These are phyloP conservation scores for Redunca redunca DNA, from an alignment of 2,113 vertebrate genomes.

Conservation along the genomic window DNA sequence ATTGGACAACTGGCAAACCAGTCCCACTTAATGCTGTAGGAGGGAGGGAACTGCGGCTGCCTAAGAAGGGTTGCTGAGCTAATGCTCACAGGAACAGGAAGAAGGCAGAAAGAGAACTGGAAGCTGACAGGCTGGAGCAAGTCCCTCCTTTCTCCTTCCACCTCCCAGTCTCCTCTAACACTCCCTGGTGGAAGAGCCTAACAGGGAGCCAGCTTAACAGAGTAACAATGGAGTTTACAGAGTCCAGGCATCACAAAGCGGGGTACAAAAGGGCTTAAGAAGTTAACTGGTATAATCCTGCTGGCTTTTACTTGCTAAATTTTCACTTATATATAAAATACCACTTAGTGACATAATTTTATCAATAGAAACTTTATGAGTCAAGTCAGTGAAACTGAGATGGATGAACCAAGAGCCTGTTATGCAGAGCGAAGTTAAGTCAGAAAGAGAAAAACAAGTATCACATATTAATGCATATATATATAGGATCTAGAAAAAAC, in stretches of 20 bases:
- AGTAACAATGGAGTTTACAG: neutral
- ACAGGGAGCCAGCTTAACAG: neutral
- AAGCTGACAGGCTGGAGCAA: neutral
- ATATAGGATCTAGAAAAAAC: neutral
- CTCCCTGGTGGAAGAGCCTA: neutral
- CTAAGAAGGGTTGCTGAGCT: neutral
- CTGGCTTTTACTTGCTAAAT: neutral
- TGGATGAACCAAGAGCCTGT: neutral
- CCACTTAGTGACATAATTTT: neutral
- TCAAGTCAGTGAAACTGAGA: neutral
- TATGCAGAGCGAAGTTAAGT: neutral
- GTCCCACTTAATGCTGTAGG: neutral
- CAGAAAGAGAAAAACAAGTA: neutral
- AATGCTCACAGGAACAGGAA: neutral
- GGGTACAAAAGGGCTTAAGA: neutral
- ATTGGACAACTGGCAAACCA: neutral
- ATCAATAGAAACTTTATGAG: neutral
- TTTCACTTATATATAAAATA: neutral
- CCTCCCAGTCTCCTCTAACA: neutral
- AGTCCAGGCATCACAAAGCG: neutral
- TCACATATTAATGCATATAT: neutral
- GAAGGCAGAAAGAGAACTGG: neutral
- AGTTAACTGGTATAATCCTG: neutral
- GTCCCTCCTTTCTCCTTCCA: neutral
- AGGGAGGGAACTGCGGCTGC: neutral